A percentile compares a stretch with the other conserved stretches of the same genome.
Evolutionary conservation across 2,113 vertebrate species (phyloP).

Genomic region (Plestiodon gilberti): DNA sequence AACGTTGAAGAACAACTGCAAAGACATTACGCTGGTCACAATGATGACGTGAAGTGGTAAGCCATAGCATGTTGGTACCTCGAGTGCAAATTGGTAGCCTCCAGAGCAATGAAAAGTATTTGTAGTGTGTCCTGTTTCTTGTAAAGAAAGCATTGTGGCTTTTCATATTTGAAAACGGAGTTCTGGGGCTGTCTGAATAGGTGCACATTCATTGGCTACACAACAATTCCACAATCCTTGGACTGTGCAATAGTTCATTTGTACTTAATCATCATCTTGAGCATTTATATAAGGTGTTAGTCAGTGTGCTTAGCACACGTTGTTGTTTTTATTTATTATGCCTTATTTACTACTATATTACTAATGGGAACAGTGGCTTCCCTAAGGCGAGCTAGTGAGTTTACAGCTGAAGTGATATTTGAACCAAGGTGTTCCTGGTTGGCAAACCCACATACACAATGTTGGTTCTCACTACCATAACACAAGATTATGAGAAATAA

Average conservation of each 20-base stretch:
- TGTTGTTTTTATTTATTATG: no score
- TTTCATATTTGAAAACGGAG: neutral
- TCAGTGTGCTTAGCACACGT: no score
- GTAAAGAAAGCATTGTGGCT: neutral
- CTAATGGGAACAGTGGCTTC: neutral
- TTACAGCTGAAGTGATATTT: neutral
- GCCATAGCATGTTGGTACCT: slow-evolving; percentile 6
- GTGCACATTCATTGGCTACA: neutral
- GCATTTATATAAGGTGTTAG: no score
- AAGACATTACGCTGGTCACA: slow-evolving; percentile 94
- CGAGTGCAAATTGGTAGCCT: neutral
- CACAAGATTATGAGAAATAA: neutral
- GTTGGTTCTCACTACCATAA: neutral
- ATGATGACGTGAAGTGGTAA: slow-evolving; percentile 98
- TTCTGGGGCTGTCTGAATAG: neutral
- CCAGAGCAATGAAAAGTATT: no score
- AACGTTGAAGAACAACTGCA: slow-evolving; percentile 96
- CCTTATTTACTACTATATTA: no score
- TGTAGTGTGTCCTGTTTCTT: neutral
- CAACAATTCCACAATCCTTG: neutral
- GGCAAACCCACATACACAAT: neutral
- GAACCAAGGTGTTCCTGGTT: neutral
- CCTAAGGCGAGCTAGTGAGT: neutral
- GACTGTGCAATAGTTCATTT: neutral
- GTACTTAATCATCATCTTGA: no score